Evolutionary conservation across 2,888 invertebrate genomes (phyloP).

Genomic region (Antheraea assamensis): DNA sequence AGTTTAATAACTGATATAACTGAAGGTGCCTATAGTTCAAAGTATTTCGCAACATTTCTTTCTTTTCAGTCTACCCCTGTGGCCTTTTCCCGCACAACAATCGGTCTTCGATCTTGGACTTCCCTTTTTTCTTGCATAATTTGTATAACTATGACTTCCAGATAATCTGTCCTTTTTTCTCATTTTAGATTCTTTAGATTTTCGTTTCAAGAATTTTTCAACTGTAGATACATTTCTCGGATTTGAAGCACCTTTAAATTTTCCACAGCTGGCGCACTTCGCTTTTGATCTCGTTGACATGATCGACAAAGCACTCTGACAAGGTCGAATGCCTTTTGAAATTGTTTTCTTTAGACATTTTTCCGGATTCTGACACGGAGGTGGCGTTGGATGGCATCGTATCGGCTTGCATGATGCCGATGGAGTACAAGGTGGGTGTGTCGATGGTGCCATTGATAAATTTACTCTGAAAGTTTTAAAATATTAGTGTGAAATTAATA

Average conservation of each 20-base stretch:
- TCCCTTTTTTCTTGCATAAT: conserved; percentile 53
- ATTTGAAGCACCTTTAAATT: conserved; percentile 38
- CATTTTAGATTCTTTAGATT: conserved; percentile 57
- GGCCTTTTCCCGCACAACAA: conserved; percentile 68
- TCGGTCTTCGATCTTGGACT: conserved; percentile 32
- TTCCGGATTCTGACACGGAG: conserved; percentile 64
- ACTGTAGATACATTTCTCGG: conserved; percentile 45
- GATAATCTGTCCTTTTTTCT: conserved; percentile 51
- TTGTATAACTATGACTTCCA: conserved; percentile 52
- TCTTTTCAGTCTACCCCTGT: conserved; percentile 59
- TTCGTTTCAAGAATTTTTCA: conserved; percentile 56
- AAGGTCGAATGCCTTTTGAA: conserved; percentile 57
- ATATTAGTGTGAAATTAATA: not conserved
- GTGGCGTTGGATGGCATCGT: conserved; percentile 68
- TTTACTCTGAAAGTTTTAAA: conserved; percentile 40
- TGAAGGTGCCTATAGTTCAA: conserved; percentile 30
- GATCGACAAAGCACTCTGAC: conserved; percentile 68
- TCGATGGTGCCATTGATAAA: conserved; percentile 55
- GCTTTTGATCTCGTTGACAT: conserved; percentile 60
- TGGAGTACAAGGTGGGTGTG: conserved; percentile 72
- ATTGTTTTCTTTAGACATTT: conserved; percentile 59
- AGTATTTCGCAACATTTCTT: conserved; percentile 42
- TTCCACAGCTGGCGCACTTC: conserved; percentile 56
- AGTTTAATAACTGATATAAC: not conserved
- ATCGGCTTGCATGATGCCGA: conserved; percentile 62